Evolutionary conservation across 2,113 vertebrate species (phyloP).

Genomic region (Etheostoma spectabile): DNA sequence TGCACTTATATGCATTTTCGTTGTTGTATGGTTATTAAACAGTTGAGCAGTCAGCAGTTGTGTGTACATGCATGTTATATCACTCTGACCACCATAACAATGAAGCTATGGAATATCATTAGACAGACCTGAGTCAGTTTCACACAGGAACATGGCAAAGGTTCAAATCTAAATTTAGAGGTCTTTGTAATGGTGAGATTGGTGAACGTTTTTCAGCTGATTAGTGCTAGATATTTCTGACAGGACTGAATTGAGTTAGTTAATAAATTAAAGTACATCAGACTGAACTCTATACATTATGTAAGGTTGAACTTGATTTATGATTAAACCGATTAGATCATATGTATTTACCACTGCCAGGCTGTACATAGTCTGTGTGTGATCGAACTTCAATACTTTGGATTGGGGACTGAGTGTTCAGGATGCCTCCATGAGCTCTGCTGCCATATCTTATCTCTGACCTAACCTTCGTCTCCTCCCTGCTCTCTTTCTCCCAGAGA

Average conservation of each 20-base stretch:
- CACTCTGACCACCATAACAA: background rate
- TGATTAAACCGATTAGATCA: background rate
- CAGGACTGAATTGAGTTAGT: background rate
- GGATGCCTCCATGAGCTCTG: background rate
- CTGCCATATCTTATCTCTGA: slow-evolving; percentile 2
- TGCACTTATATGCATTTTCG: no score
- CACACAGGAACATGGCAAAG: background rate
- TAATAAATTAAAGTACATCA: background rate
- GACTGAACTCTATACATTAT: background rate
- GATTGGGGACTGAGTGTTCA: background rate
- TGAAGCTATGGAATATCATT: background rate
- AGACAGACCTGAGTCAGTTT: background rate
- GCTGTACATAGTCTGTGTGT: background rate
- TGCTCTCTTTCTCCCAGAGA: slow-evolving; percentile 75
- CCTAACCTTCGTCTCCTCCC: slow-evolving; percentile 15
- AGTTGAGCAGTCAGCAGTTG: background rate
- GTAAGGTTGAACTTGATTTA: background rate
- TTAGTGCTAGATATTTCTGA: background rate
- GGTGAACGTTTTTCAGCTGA: background rate
- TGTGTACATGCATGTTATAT: background rate
- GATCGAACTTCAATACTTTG: background rate
- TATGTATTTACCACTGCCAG: background rate
- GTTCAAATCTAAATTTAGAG: background rate
- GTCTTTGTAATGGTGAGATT: background rate
- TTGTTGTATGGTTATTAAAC: background rate